A percentile compares a stretch with the other conserved stretches of the same genome.
phyloP scores from a whole-genome alignment of 2,113 vertebrate species.

The Romanogobio albipinnatus region DNA sequence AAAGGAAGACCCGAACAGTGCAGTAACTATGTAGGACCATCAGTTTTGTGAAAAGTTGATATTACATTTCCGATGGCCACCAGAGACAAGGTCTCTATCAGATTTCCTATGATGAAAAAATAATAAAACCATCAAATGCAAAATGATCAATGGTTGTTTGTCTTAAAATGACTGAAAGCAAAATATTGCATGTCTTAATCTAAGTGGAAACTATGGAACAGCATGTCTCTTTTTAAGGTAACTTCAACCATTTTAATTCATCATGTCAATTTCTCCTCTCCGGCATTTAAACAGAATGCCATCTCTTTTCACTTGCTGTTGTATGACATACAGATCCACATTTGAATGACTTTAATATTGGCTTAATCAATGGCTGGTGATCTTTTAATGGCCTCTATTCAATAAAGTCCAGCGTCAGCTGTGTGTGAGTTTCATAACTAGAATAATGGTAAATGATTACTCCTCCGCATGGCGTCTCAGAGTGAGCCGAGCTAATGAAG shows the following conservation, averaged over 20 bases:
- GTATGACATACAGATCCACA: conserved; percentile 95
- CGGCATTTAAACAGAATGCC: conserved; percentile 68
- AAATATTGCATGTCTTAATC: conserved; percentile 36
- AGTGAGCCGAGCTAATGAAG: conserved; percentile 79
- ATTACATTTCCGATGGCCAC: conserved; percentile 16
- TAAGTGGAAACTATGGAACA: background rate
- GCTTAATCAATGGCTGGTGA: conserved; percentile 97
- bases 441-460: conserved; percentile 88
- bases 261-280: conserved; percentile 58
- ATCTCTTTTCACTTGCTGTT: conserved; percentile 80
- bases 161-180: conserved; percentile 45
- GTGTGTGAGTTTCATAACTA: conserved; percentile 87
- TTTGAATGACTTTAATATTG: conserved; percentile 98
- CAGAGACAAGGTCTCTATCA: conserved; percentile 7
- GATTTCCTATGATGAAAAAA: conserved; percentile 36
- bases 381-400: conserved; percentile 95
- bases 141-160: conserved; percentile 47
- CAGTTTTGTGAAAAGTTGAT: conserved; percentile 6
- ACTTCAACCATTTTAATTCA: conserved; percentile 52
- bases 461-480: conserved; percentile 75
- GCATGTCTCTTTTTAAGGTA: background rate
- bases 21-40: background rate
- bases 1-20: background rate
- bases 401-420: conserved; percentile 88
- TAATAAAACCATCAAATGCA: conserved; percentile 17